Conservation (phyloP, 2,797 vertebrate genomes). For the Trachops cirrhosus region DNA sequence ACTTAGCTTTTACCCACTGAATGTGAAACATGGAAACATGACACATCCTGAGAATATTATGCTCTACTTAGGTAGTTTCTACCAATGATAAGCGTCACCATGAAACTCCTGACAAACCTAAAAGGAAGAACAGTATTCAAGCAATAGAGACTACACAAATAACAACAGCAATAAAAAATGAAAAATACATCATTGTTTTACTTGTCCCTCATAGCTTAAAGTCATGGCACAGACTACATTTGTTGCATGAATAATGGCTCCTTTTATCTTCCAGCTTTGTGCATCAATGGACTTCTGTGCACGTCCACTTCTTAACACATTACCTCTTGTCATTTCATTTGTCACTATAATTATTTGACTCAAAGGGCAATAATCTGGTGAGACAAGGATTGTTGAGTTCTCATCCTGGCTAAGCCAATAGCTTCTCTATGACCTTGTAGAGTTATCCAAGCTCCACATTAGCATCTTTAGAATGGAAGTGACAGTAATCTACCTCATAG, state of each 20-base stretch:
- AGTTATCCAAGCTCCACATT: not conserved
- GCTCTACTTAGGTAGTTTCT: not conserved
- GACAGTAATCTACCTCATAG: not conserved
- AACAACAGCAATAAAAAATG: not conserved
- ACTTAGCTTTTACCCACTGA: not conserved
- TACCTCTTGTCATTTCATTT: conserved; percentile 15
- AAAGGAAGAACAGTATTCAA: not conserved
- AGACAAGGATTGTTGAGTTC: not conserved
- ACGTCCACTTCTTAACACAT: not conserved
- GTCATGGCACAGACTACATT: not conserved
- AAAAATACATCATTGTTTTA: not conserved
- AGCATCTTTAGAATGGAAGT: not conserved
- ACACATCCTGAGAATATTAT: not conserved
- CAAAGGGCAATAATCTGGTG: not conserved
- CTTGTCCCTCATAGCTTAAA: not conserved
- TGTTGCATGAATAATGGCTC: not conserved
- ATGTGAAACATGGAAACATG: not conserved
- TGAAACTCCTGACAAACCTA: not conserved
- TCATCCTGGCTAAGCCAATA: not conserved
- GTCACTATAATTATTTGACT: conserved; percentile 24
- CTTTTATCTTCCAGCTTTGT: conserved; percentile 27
- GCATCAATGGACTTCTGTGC: not conserved
- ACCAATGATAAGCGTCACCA: not conserved
- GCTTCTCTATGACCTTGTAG: not conserved
- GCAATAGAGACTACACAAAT: not conserved